These are phyloP conservation scores for Hirtodrosophila duncani DNA, from an alignment of 2,888 invertebrate species.

Conservation along the genomic window DNA sequence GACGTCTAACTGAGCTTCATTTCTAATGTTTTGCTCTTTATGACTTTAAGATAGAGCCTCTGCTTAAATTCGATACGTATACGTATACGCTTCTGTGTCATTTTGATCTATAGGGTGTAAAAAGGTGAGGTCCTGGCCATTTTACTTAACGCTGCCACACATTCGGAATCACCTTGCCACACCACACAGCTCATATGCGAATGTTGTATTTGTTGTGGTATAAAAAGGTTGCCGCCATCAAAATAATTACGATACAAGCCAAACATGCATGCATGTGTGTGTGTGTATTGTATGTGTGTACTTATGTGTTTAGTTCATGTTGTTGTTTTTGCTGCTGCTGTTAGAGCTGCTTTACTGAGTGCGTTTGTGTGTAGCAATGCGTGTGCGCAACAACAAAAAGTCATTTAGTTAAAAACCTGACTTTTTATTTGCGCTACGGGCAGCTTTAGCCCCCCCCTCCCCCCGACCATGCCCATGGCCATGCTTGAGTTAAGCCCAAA, in stretches of 20 bases:
- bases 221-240: conserved; percentile 69
- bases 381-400: conserved; percentile 74
- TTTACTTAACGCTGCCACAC: conserved; percentile 55
- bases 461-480: conserved; percentile 5
- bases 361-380: conserved; percentile 72
- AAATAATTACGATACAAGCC: conserved; percentile 72
- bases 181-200: neutral
- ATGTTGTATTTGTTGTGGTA: conserved; percentile 18
- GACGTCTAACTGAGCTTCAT: too few species aligned
- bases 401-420: conserved; percentile 74
- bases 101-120: conserved; percentile 19
- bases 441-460: conserved; percentile 33
- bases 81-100: too few species aligned
- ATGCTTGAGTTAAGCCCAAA: conserved; percentile 4
- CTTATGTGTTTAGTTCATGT: conserved; percentile 17
- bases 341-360: conserved; percentile 55
- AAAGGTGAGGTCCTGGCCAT: conserved; percentile 56
- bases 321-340: too few species aligned
- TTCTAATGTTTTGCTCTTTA: too few species aligned
- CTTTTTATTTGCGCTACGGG: conserved; percentile 73
- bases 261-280: conserved; percentile 59
- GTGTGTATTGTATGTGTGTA: conserved; percentile 3
- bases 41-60: too few species aligned
- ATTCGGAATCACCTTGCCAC: conserved; percentile 29
- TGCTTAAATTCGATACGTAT: too few species aligned